A percentile compares a stretch with the other conserved stretches of the same genome.
phyloP scores from a whole-genome alignment of 2,113 vertebrate species.

The Anas platyrhynchos region DNA sequence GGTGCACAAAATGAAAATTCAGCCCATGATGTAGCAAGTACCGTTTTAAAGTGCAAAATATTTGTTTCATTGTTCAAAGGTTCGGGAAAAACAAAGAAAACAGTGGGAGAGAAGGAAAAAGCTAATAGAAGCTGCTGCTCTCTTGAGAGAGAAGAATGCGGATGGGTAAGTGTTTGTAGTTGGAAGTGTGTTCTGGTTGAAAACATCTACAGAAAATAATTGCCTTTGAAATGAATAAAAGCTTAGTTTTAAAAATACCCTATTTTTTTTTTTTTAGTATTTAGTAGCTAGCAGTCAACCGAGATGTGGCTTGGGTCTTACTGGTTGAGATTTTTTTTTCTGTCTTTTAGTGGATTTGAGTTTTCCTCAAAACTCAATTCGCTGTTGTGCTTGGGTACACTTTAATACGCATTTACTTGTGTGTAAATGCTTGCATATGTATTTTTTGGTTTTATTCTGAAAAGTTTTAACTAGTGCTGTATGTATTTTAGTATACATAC shows the following conservation, averaged over 20 bases:
- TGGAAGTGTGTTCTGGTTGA: background rate
- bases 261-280: background rate
- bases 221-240: background rate
- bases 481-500: background rate
- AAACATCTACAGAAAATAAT: background rate
- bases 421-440: too few relatives aligned
- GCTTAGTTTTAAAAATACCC: background rate
- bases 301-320: background rate
- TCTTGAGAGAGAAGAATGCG: conserved; percentile 87
- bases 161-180: conserved; percentile 85
- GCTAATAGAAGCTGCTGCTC: conserved; percentile 81
- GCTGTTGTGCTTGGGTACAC: too few relatives aligned
- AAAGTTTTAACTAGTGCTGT: background rate
- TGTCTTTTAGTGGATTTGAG: background rate
- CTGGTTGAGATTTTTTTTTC: background rate
- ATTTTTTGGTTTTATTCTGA: too few relatives aligned
- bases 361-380: background rate
- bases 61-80: conserved; percentile 75
- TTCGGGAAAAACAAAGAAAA: conserved; percentile 85
- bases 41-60: background rate
- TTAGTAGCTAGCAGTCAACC: background rate
- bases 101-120: conserved; percentile 89
- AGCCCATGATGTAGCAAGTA: background rate
- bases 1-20: background rate
- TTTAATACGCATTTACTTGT: too few relatives aligned